Evolutionary conservation across 2,888 invertebrate species (phyloP).

Genomic region (Ophraella communa): DNA sequence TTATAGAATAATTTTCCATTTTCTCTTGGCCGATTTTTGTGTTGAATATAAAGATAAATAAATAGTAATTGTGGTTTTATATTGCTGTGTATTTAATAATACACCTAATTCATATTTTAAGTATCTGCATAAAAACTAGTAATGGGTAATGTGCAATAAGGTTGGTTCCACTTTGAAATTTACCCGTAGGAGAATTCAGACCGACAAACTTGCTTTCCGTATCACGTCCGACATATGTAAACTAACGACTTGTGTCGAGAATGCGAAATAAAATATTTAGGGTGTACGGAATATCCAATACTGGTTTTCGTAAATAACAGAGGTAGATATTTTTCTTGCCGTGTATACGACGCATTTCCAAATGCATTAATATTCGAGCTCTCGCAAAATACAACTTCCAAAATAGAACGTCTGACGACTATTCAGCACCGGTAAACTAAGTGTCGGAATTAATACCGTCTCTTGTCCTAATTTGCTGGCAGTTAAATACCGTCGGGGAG

Average conservation of each 20-base stretch:
- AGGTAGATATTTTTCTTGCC: conserved; percentile 41
- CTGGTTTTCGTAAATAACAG: conserved; percentile 38
- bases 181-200: conserved; percentile 25
- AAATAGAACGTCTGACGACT: not conserved
- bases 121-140: not conserved
- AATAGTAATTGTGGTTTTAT: too few species aligned
- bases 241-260: conserved; percentile 54
- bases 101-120: too few species aligned
- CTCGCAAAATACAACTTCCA: not conserved
- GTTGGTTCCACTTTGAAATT: not conserved
- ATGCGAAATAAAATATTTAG: conserved; percentile 58
- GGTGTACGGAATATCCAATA: conserved; percentile 54
- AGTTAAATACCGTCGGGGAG: conserved; percentile 30
- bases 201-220: conserved; percentile 45
- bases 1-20: too few species aligned
- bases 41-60: too few species aligned
- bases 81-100: too few species aligned
- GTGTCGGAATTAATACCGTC: conserved; percentile 54
- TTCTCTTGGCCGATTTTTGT: too few species aligned
- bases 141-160: not conserved
- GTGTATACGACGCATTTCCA: not conserved
- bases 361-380: too few species aligned
- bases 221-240: conserved; percentile 59
- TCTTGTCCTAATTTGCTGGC: conserved; percentile 54
- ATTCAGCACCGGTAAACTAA: conserved; percentile 21